Conservation (phyloP, 2,797 vertebrate genomes). For the Phataginus tricuspis region DNA sequence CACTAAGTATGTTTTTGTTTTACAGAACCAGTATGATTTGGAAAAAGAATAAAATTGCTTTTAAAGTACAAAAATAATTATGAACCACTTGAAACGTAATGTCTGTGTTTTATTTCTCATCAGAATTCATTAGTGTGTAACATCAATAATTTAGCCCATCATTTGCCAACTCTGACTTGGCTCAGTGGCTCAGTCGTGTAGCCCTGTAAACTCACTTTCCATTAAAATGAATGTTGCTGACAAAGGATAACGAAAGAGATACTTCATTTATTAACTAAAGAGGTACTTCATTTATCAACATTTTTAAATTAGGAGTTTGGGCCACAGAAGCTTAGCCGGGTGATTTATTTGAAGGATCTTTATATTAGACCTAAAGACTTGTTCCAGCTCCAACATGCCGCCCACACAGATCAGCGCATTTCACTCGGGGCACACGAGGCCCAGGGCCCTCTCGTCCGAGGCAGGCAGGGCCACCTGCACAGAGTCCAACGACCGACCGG, state of each 20-base stretch:
- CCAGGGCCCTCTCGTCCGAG: slow-evolving; percentile 77
- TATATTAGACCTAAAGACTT: slow-evolving; percentile 87
- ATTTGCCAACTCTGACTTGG: slow-evolving; percentile 93
- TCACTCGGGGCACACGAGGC: slow-evolving; percentile 83
- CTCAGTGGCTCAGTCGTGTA: slow-evolving; percentile 94
- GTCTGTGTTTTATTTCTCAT: slow-evolving; percentile 95
- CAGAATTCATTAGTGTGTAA: slow-evolving; percentile 95
- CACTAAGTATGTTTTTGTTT: slow-evolving; percentile 91
- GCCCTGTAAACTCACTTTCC: slow-evolving; percentile 94
- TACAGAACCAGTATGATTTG: slow-evolving; percentile 89
- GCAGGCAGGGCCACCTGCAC: slow-evolving; percentile 83
- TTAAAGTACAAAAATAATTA: slow-evolving; percentile 95
- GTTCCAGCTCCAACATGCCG: slow-evolving; percentile 83
- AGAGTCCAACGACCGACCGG: slow-evolving; percentile 82
- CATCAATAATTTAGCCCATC: slow-evolving; percentile 95
- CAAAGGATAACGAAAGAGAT: slow-evolving; percentile 94
- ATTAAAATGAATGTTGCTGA: slow-evolving; percentile 95
- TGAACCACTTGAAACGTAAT: slow-evolving; percentile 94
- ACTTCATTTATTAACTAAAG: slow-evolving; percentile 94
- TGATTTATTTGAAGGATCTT: slow-evolving; percentile 90
- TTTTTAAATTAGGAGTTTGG: slow-evolving; percentile 92
- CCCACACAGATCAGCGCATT: slow-evolving; percentile 84
- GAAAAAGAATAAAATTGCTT: slow-evolving; percentile 92
- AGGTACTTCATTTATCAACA: slow-evolving; percentile 94
- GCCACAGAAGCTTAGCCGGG: slow-evolving; percentile 89